Conservation (phyloP, 2,797 vertebrate genomes). For the Catamblyrhynchus diadema region DNA sequence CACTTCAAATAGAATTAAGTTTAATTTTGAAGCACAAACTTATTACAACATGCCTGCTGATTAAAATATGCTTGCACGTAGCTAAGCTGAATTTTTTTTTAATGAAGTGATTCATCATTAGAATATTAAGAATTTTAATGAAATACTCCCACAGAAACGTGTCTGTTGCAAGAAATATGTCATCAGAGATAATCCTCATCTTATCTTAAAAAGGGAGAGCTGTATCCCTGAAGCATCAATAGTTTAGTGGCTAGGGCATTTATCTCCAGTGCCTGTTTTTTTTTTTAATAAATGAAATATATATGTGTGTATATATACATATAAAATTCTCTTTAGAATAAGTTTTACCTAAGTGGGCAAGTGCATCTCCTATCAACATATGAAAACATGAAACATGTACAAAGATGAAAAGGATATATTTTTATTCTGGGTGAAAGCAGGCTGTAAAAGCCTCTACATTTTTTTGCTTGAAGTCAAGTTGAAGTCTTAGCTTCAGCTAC, state of each 20-base stretch:
- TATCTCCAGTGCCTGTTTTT: background rate
- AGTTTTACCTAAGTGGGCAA: background rate
- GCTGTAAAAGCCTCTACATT: background rate
- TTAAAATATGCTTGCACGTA: background rate
- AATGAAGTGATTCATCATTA: conserved; percentile 39
- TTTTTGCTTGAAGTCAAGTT: background rate
- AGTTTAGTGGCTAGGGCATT: background rate
- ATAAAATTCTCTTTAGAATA: background rate
- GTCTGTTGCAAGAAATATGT: conserved; percentile 13
- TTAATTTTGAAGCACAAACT: background rate
- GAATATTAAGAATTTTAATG: conserved; percentile 34
- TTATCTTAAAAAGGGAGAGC: background rate
- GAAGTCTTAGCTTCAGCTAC: background rate
- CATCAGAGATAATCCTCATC: background rate
- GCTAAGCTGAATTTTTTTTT: background rate
- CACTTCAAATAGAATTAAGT: background rate
- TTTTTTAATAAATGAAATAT: background rate
- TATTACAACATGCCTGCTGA: background rate
- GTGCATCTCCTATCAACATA: background rate
- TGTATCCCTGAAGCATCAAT: background rate
- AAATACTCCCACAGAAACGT: background rate
- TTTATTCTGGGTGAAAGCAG: background rate
- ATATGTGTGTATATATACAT: background rate
- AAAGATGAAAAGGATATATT: background rate
- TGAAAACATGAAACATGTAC: background rate